Evolutionary conservation across 64 coral and sea anemone genomes (phyloP).

Genomic region (Catalaphyllia jardinei): DNA sequence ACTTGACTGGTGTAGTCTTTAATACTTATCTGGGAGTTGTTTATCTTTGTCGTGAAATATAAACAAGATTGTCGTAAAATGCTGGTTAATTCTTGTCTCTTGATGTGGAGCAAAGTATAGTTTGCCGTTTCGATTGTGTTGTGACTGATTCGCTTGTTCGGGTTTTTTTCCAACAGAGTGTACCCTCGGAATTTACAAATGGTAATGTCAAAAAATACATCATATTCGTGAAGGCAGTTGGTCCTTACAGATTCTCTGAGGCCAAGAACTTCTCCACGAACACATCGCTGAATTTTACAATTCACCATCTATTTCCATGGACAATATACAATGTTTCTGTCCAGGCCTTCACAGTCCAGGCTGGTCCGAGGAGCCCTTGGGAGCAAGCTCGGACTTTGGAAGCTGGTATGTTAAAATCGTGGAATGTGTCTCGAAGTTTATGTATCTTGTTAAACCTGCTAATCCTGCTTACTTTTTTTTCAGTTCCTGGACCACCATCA

Average conservation of each 20-base stretch:
- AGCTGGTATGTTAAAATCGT: conserved; percentile 51
- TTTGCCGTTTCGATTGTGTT: too few relatives aligned
- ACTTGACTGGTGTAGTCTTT: too few relatives aligned
- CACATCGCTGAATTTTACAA: conserved; percentile 46
- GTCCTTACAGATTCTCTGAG: conserved; percentile 41
- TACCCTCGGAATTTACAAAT: conserved; percentile 62
- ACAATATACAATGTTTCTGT: conserved; percentile 70
- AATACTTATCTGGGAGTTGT: too few relatives aligned
- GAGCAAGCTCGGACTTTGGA: conserved; percentile 60
- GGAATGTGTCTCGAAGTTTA: not conserved
- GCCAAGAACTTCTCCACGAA: conserved; percentile 1
- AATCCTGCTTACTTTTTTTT: not conserved
- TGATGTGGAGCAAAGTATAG: too few relatives aligned
- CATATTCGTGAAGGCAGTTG: conserved; percentile 49
- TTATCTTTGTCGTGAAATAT: too few relatives aligned
- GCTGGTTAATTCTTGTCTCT: too few relatives aligned
- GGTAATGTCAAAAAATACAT: conserved; percentile 68
- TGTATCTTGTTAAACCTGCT: not conserved
- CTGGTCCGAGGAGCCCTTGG: conserved; percentile 62
- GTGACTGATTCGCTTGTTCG: too few relatives aligned
- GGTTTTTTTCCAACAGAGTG: conserved; percentile 37
- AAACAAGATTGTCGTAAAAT: too few relatives aligned
- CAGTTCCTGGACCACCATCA: conserved; percentile 64
- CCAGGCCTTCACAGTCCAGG: conserved; percentile 62
- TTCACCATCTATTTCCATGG: conserved; percentile 61